Conservation (phyloP, 2,797 vertebrate species). For the Squalus acanthias region DNA sequence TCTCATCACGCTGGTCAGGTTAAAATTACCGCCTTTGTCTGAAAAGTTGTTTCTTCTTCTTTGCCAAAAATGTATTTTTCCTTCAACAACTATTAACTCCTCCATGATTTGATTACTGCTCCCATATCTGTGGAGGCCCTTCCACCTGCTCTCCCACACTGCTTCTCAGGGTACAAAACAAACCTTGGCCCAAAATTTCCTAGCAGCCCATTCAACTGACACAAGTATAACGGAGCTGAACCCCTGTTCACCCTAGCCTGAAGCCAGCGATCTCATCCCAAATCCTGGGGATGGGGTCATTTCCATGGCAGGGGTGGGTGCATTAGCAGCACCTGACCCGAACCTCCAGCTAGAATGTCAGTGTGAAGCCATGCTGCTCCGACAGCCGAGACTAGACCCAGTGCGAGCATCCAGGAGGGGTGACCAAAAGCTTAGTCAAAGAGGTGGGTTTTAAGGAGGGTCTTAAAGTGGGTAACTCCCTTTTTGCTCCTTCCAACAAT, state of each 20-base stretch:
- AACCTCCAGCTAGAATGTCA: not conserved
- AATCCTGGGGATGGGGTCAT: not conserved
- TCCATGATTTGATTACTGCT: not conserved
- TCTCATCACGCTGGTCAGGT: not conserved
- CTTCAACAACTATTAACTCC: not conserved
- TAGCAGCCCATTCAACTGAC: not conserved
- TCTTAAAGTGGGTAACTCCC: not conserved
- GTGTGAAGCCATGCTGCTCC: not conserved
- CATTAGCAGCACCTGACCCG: too few relatives aligned
- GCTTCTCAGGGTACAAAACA: not conserved
- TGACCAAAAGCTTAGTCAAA: not conserved
- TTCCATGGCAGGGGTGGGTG: not conserved
- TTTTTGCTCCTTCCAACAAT: not conserved
- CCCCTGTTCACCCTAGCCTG: not conserved
- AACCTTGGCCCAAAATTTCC: not conserved
- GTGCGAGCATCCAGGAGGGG: not conserved
- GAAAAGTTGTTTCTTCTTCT: not conserved
- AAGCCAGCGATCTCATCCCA: not conserved
- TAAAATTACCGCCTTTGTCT: not conserved
- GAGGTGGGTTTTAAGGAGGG: not conserved
- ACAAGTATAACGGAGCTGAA: not conserved
- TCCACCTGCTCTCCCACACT: not conserved
- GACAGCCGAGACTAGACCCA: not conserved
- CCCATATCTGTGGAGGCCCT: not conserved
- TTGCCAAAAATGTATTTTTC: not conserved